Evolutionary conservation across 23 tunicate species (phyloP).

Genomic region (Halocynthia aurantium): DNA sequence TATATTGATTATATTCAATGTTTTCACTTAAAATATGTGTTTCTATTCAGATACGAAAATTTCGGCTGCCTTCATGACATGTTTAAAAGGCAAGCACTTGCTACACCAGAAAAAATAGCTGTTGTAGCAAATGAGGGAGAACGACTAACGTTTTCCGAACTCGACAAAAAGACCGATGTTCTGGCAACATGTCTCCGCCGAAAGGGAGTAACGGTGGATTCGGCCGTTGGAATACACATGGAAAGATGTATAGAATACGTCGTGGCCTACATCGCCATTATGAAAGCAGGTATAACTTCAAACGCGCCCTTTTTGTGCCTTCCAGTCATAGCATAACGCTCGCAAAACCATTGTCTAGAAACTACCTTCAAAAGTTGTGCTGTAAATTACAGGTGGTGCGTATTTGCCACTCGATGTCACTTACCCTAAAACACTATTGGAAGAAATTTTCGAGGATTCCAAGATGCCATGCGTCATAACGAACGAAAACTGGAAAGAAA

Average conservation of each 20-base stretch:
- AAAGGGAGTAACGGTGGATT: conserved; percentile 44
- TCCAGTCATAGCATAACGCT: background rate
- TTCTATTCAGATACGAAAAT: conserved; percentile 54
- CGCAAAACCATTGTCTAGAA: background rate
- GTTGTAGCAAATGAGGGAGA: conserved; percentile 38
- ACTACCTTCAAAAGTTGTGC: background rate
- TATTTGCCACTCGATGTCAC: conserved; percentile 89
- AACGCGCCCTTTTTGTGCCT: background rate
- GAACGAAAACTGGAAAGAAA: conserved; percentile 14
- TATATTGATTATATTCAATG: too few relatives aligned
- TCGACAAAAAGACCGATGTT: conserved; percentile 51
- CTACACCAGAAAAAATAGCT: conserved; percentile 41
- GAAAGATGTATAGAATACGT: conserved; percentile 80
- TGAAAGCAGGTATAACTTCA: conserved; percentile 73
- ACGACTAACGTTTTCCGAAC: conserved; percentile 38
- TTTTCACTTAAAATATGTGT: background rate
- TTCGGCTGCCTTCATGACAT: conserved; percentile 73
- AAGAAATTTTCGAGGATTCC: conserved; percentile 68
- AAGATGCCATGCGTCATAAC: conserved; percentile 73
- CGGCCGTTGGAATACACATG: conserved; percentile 81
- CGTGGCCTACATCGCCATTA: conserved; percentile 74
- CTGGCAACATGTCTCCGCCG: conserved; percentile 41
- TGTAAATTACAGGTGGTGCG: conserved; percentile 51
- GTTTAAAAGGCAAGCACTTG: conserved; percentile 48
- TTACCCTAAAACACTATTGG: conserved; percentile 46